These are phyloP conservation scores for Ganaspis brasiliensis DNA, from an alignment of 2,888 invertebrate species.

Conservation along the genomic window DNA sequence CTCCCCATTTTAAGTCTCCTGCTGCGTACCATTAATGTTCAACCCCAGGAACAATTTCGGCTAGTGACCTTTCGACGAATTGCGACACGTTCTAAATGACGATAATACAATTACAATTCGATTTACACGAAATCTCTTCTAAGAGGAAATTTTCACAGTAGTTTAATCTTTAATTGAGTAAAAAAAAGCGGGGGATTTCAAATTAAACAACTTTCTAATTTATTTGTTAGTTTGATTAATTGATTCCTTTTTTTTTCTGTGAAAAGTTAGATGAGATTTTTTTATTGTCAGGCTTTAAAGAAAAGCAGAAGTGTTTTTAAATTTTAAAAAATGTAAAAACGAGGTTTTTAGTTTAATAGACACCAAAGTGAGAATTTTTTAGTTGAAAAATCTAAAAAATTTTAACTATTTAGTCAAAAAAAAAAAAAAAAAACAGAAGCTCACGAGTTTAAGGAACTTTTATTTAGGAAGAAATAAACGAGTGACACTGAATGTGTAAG, in stretches of 20 bases:
- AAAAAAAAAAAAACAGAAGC: no score
- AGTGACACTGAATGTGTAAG: conserved; percentile 17
- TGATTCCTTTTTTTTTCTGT: neutral
- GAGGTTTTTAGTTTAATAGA: no score
- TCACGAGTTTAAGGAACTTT: no score
- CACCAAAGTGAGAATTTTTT: no score
- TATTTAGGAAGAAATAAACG: neutral
- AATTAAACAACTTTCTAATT: conserved; percentile 16
- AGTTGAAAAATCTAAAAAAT: no score
- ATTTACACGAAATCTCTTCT: conserved; percentile 25
- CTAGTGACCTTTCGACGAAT: conserved; percentile 68
- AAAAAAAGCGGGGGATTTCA: conserved; percentile 18
- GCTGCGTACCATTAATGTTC: conserved; percentile 68
- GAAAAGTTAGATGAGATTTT: neutral
- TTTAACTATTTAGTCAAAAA: no score
- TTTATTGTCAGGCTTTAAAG: no score
- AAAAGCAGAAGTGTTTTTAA: no score
- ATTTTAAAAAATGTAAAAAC: no score
- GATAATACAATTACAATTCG: conserved; percentile 29
- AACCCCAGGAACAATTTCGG: conserved; percentile 62
- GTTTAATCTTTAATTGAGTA: conserved; percentile 18
- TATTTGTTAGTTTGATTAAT: neutral
- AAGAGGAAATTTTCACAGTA: conserved; percentile 28
- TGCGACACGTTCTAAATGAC: conserved; percentile 47
- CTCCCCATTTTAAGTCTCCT: conserved; percentile 66